phyloP scores from a whole-genome alignment of 1,140 invertebrate species.

The Philopotamus ludificatus region DNA sequence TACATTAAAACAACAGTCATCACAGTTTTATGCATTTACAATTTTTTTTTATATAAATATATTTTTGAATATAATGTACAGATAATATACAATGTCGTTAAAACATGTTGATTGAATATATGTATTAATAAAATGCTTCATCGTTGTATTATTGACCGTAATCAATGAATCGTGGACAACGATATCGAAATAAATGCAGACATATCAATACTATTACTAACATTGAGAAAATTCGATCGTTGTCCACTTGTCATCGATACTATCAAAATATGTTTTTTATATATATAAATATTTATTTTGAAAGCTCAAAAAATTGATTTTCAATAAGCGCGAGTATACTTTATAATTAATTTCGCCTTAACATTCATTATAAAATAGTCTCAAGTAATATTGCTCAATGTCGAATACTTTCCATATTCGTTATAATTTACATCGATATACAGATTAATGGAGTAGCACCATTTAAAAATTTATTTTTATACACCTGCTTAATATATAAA shows the following conservation, averaged over 20 bases:
- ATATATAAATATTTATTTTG: not conserved
- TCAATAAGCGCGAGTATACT: not conserved
- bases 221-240: not conserved
- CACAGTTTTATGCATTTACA: constrained; percentile 24
- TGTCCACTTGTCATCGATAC: not conserved
- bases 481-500: not conserved
- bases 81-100: not conserved
- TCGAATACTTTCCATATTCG: not conserved
- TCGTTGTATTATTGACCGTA: not conserved
- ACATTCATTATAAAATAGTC: constrained; percentile 17
- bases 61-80: not conserved
- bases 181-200: not conserved
- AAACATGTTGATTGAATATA: not conserved
- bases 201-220: constrained; percentile 3
- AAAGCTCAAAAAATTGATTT: not conserved
- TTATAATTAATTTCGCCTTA: not conserved
- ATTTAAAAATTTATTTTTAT: constrained; percentile 2
- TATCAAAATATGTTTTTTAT: not conserved
- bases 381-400: constrained; percentile 20
- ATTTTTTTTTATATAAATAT: not conserved
- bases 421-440: constrained; percentile 2
- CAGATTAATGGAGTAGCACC: not conserved
- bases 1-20: constrained; percentile 21
- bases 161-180: not conserved
- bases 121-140: constrained; percentile 6